These are phyloP conservation scores for Spinus olivaceus DNA, from an alignment of 2,797 vertebrate species.

Conservation along the genomic window DNA sequence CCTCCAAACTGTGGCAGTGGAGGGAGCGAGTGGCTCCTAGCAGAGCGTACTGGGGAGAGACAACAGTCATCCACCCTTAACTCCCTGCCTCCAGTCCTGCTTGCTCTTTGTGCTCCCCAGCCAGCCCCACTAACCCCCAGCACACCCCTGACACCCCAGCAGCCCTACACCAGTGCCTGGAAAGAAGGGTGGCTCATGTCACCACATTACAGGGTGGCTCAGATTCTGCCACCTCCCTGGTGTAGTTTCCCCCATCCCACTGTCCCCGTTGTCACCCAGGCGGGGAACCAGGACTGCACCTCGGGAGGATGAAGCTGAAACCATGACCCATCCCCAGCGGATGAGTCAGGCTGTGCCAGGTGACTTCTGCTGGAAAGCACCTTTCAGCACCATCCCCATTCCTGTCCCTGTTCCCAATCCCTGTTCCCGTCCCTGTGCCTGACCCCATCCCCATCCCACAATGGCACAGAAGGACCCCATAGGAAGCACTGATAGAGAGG, in stretches of 20 bases:
- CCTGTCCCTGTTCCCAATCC: not conserved
- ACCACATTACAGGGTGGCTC: not conserved
- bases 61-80: rapidly evolving
- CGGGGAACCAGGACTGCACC: not conserved
- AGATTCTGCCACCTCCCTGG: not conserved
- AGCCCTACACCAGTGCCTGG: not conserved
- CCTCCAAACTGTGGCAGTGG: not conserved
- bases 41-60: rapidly evolving
- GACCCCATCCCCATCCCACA: not conserved
- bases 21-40: not conserved
- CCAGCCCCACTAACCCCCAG: not conserved
- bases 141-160: not conserved
- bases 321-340: not conserved
- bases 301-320: constrained; percentile 9
- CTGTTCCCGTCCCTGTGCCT: not conserved
- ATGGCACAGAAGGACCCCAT: rapidly evolving
- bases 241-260: not conserved
- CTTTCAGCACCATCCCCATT: not conserved
- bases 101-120: not conserved
- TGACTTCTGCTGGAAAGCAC: not conserved
- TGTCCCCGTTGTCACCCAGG: not conserved
- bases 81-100: rapidly evolving
- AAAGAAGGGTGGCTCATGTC: not conserved
- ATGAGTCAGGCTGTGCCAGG: constrained; percentile 17
- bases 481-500: not conserved